Evolutionary conservation across 1,140 invertebrate species (phyloP).

Genomic region (Drosophila bocqueti): DNA sequence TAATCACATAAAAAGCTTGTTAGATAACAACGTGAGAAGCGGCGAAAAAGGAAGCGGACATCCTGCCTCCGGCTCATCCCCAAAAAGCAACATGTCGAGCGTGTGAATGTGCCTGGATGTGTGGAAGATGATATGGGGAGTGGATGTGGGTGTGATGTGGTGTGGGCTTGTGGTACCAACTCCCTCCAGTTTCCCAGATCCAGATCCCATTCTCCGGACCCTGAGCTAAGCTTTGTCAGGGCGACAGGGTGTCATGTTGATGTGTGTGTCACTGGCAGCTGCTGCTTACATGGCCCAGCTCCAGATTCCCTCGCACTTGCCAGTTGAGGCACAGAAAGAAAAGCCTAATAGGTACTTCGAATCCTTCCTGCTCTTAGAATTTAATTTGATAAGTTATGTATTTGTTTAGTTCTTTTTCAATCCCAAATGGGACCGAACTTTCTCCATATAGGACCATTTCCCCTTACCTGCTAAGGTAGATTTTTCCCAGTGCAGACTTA

Average conservation of each 20-base stretch:
- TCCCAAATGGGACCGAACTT: neutral
- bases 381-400: neutral
- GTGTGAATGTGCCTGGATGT: conserved; percentile 60
- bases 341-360: neutral
- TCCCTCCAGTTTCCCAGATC: neutral
- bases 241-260: conserved; percentile 79
- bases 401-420: neutral
- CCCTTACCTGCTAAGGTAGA: fast-evolving
- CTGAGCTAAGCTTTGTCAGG: conserved; percentile 75
- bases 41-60: conserved; percentile 61
- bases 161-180: conserved; percentile 28
- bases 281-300: conserved; percentile 46
- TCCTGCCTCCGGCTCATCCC: conserved; percentile 50
- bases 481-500: neutral
- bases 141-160: neutral
- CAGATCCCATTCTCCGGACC: conserved; percentile 14
- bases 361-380: neutral
- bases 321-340: conserved; percentile 35
- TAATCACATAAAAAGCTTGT: conserved; percentile 82
- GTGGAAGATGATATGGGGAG: conserved; percentile 27
- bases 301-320: conserved; percentile 27
- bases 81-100: conserved; percentile 59
- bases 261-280: conserved; percentile 79
- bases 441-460: neutral
- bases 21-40: conserved; percentile 68